Base-by-base conservation (phyloP, 2,888 invertebrate species). In the Leucoptera coffeella region DNA sequence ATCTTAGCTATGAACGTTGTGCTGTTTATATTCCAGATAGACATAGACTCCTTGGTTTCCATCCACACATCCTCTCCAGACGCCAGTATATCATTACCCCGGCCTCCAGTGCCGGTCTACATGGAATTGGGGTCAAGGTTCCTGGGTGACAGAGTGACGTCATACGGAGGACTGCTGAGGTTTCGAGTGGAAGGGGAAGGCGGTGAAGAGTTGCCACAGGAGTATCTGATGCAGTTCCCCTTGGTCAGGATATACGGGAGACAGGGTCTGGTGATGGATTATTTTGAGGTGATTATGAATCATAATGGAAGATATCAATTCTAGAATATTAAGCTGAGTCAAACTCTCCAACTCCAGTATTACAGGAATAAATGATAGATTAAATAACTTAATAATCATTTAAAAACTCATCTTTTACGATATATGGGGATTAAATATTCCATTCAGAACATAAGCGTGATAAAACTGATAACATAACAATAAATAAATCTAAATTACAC, bases 101-200 rank as follows among this genome's bases (percentile, higher is more conserved):
- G 76, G 76, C 52, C 78, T 44, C 45, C 65, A 0, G 60, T 56
- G 2, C 88, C 90, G 0, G 69, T 91, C 12, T 93, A 91, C 58
- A 87, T 89, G 81, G 78, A 78, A 40, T 61, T 97, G 10, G 89
- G 92, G 1, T 69, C 75, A 7, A 74, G 79, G 28, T 90, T 94
- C 53, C 75, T 85, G 9, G 92, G 91, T 0, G 97, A 97, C 57
- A 25, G 19, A 50, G 82, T 90, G 10, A 75, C 85, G 33, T 92
- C 94, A 12, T 97, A 97, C 56, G 93, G 92, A 14, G 96, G 96
- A 4, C 80, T 80, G 34, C 60, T 97, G 25, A 74, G 84, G 34
- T 94, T 94, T 50, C 74, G 76, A 2, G 77, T 85, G 0, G 76
- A 83, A 27, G 81, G 82, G 34, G 80, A 80, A 23, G 73, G 74